phyloP scores from a whole-genome alignment of 2,888 invertebrate genomes.

The Opisthograptis luteolata region DNA sequence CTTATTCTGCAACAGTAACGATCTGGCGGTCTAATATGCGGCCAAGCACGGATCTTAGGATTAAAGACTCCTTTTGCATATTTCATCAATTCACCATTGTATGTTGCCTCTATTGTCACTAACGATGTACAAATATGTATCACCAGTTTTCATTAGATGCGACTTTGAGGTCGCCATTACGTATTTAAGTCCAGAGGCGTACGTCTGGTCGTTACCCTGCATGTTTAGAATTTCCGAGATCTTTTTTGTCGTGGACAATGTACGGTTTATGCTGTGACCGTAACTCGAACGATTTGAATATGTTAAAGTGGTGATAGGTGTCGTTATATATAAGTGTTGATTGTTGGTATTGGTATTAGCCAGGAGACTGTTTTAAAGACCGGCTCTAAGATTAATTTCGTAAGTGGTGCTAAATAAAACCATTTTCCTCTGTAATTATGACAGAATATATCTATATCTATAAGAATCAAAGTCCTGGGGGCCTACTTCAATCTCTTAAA shows the following conservation, averaged over 20 bases:
- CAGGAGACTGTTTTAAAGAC: no score
- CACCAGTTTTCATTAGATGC: conserved; percentile 57
- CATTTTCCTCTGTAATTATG: no score
- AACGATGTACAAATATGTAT: conserved; percentile 74
- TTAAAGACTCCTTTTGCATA: conserved; percentile 67
- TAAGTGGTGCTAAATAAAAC: no score
- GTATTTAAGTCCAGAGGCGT: conserved; percentile 43
- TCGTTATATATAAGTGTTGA: no score
- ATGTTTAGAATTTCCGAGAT: conserved; percentile 37
- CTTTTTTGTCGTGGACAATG: conserved; percentile 17
- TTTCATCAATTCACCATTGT: conserved; percentile 75
- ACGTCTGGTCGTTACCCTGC: conserved; percentile 43
- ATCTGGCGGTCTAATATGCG: conserved; percentile 19
- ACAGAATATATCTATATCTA: no score
- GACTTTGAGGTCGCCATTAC: conserved; percentile 50
- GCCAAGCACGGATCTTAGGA: conserved; percentile 47
- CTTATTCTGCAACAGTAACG: no score
- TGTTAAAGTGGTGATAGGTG: no score
- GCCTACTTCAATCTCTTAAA: no score
- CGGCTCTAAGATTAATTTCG: no score
- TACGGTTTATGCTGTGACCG: conserved; percentile 15
- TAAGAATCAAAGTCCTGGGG: no score
- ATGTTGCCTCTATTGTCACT: conserved; percentile 41
- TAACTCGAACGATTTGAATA: conserved; percentile 22
- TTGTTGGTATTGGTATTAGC: no score